phyloP scores from a whole-genome alignment of 2,888 invertebrate genomes.

The Phalera bucephala region DNA sequence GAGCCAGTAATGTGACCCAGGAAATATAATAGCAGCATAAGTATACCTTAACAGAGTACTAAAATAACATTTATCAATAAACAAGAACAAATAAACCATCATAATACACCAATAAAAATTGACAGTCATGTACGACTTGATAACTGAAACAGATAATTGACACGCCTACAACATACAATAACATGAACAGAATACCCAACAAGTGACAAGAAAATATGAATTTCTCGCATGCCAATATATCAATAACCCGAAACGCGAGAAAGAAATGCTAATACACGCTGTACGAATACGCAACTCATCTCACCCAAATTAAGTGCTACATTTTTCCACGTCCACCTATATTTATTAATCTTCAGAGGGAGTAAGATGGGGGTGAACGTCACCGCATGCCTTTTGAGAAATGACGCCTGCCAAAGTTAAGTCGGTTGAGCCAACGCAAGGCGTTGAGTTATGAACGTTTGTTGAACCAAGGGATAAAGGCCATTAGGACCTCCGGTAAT shows the following conservation, averaged over 20 bases:
- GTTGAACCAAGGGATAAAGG: slow-evolving; percentile 78
- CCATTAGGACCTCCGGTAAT: slow-evolving; percentile 79
- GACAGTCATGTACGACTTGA: no score
- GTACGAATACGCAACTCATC: slow-evolving; percentile 69
- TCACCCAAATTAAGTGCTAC: slow-evolving; percentile 73
- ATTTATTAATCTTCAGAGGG: slow-evolving; percentile 75
- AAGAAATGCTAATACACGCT: slow-evolving; percentile 37
- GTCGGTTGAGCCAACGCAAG: slow-evolving; percentile 79
- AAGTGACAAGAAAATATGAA: slow-evolving; percentile 29
- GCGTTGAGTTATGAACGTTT: slow-evolving; percentile 79
- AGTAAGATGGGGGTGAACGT: slow-evolving; percentile 53
- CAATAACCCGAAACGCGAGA: slow-evolving; percentile 39
- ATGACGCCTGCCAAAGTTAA: slow-evolving; percentile 83
- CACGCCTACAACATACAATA: background rate
- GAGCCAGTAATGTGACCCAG: no score
- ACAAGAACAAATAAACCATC: no score
- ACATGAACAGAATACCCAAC: slow-evolving; percentile 7
- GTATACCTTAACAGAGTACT: no score
- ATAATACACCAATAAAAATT: no score
- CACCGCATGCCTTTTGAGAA: slow-evolving; percentile 81
- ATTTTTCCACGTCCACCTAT: slow-evolving; percentile 79
- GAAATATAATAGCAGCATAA: no score
- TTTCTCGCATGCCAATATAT: slow-evolving; percentile 27
- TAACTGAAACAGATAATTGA: background rate
- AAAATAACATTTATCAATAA: no score